Evolutionary conservation across 1,140 invertebrate species (phyloP).

Genomic region (Chironomus tepperi): DNA sequence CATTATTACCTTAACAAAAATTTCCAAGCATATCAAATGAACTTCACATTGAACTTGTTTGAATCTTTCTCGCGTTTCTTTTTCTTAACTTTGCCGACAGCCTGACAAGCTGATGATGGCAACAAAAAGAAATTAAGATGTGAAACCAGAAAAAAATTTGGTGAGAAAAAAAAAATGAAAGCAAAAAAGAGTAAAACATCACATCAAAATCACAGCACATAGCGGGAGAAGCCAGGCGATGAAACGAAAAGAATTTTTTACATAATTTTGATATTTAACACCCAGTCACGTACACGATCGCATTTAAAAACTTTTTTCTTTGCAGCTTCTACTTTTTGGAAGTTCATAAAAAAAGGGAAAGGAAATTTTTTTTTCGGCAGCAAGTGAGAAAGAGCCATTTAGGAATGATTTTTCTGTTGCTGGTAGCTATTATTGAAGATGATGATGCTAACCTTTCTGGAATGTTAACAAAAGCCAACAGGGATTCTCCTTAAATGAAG

Average conservation of each 20-base stretch:
- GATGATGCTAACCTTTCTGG: background rate
- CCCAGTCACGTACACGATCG: slow-evolving; percentile 20
- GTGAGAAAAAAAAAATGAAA: no score
- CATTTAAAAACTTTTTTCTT: slow-evolving; percentile 20
- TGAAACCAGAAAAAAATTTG: background rate
- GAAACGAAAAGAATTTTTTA: background rate
- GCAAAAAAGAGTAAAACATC: background rate
- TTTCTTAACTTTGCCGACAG: no score
- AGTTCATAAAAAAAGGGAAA: background rate
- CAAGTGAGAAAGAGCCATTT: background rate
- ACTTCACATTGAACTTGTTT: no score
- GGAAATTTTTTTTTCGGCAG: background rate
- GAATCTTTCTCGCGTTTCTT: no score
- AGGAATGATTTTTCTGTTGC: background rate
- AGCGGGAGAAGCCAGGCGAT: background rate
- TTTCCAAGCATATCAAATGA: no score
- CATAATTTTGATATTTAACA: slow-evolving; percentile 22
- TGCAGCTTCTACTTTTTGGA: background rate
- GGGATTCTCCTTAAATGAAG: no score
- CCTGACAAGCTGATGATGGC: no score
- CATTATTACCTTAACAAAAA: no score
- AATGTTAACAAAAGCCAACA: no score
- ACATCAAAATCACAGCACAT: slow-evolving; percentile 12
- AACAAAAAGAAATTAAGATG: background rate
- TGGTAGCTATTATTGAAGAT: background rate